These are phyloP conservation scores for Jacana jacana DNA, from an alignment of 2,113 vertebrate genomes.

Conservation along the genomic window DNA sequence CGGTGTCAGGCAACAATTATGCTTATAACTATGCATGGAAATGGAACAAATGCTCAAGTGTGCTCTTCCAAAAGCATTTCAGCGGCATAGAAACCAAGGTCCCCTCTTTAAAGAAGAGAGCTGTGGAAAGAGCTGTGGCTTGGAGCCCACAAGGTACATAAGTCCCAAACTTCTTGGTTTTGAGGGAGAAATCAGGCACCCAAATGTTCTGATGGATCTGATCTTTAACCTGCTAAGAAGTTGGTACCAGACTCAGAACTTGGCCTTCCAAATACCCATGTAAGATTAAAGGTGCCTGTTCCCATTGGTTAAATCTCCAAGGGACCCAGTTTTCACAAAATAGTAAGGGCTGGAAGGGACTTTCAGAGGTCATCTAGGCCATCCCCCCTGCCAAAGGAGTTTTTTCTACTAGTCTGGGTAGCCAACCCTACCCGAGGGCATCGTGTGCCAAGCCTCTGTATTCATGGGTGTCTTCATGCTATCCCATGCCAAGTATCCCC, in stretches of 20 bases:
- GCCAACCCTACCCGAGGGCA: neutral
- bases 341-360: neutral
- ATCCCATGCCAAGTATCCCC: fast-evolving
- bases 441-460: neutral
- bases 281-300: neutral
- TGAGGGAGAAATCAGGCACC: neutral
- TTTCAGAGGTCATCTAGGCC: neutral
- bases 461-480: neutral
- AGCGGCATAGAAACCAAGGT: neutral
- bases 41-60: neutral
- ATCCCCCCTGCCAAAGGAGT: neutral
- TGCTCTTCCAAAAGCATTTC: neutral
- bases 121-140: neutral
- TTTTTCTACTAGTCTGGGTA: neutral
- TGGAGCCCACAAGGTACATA: fast-evolving
- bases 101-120: neutral
- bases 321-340: neutral
- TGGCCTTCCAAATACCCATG: neutral
- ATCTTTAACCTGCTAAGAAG: neutral
- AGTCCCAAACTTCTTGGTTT: neutral
- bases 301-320: neutral
- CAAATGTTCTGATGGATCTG: neutral
- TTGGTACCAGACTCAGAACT: neutral
- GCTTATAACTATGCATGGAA: neutral
- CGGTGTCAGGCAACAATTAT: neutral